phyloP scores from a whole-genome alignment of 2,113 vertebrate genomes.

The Pterophyllum scalare region DNA sequence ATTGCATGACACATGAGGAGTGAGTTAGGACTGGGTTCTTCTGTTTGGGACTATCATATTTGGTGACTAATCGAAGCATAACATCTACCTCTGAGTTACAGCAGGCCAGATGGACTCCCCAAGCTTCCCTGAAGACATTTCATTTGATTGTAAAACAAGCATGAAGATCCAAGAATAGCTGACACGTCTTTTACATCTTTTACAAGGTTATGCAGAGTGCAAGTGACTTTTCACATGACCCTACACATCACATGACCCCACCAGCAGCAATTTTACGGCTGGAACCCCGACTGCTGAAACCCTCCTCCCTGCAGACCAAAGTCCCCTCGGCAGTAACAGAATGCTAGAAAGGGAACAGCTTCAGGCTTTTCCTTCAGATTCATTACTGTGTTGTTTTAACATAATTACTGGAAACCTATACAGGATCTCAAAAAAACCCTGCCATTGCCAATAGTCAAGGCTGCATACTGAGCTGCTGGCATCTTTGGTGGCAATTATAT shows the following conservation, averaged over 20 bases:
- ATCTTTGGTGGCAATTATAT: background rate
- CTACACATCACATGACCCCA: conserved; percentile 46
- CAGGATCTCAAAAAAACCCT: conserved; percentile 41
- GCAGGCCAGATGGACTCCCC: conserved; percentile 36
- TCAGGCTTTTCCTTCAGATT: conserved; percentile 67
- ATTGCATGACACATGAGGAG: conserved; percentile 25
- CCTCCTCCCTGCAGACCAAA: conserved; percentile 26
- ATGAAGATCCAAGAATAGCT: conserved; percentile 53
- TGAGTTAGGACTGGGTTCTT: conserved; percentile 38
- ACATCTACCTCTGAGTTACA: conserved; percentile 49
- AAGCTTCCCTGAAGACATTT: conserved; percentile 52
- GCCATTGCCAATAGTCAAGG: conserved; percentile 20
- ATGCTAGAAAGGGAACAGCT: conserved; percentile 67
- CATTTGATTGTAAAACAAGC: conserved; percentile 56
- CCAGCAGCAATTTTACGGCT: conserved; percentile 12
- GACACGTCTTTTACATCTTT: conserved; percentile 61
- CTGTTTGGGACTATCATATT: conserved; percentile 47
- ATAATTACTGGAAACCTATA: conserved; percentile 52
- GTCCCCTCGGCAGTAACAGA: conserved; percentile 60
- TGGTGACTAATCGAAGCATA: conserved; percentile 48
- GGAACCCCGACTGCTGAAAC: conserved; percentile 17
- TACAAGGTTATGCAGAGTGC: conserved; percentile 54
- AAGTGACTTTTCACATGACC: conserved; percentile 68
- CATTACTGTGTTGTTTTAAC: conserved; percentile 59
- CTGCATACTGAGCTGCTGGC: background rate